Evolutionary conservation across 1,140 invertebrate genomes (phyloP).

Genomic region (Cyrtorhinus lividipennis): DNA sequence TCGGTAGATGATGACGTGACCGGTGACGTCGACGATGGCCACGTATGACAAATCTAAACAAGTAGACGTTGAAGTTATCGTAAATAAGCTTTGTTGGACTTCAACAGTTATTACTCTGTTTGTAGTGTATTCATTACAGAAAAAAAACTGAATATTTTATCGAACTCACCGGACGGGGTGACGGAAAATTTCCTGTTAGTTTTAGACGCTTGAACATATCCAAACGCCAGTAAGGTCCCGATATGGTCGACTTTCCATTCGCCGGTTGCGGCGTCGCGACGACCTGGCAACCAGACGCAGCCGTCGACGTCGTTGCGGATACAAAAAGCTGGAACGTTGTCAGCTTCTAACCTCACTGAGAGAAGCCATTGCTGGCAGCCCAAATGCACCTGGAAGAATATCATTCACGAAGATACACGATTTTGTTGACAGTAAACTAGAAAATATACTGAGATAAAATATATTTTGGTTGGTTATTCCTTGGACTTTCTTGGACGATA

Average conservation of each 20-base stretch:
- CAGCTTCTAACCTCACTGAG: slow-evolving; percentile 32
- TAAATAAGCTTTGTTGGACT: no score
- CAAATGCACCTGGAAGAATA: slow-evolving; percentile 20
- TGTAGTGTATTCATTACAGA: no score
- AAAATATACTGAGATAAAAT: no score
- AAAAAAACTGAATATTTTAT: no score
- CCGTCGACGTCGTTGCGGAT: slow-evolving; percentile 71
- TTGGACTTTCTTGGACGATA: no score
- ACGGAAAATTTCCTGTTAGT: slow-evolving; percentile 56
- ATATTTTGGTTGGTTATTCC: no score
- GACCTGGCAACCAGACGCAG: slow-evolving; percentile 53
- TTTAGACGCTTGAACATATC: slow-evolving; percentile 73
- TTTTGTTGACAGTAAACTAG: no score
- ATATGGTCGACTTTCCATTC: slow-evolving; percentile 38
- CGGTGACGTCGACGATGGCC: slow-evolving; percentile 51
- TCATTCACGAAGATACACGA: neutral
- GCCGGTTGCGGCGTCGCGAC: slow-evolving; percentile 25
- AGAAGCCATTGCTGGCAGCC: slow-evolving; percentile 45
- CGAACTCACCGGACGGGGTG: slow-evolving; percentile 44
- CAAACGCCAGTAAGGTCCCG: slow-evolving; percentile 52
- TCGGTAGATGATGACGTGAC: slow-evolving; percentile 62
- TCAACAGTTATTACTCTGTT: no score
- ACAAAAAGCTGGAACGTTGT: slow-evolving; percentile 42
- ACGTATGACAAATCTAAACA: slow-evolving; percentile 49
- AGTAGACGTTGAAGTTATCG: no score